These are phyloP conservation scores for Podotricha telesiphe DNA, from an alignment of 2,888 invertebrate genomes.

Conservation along the genomic window DNA sequence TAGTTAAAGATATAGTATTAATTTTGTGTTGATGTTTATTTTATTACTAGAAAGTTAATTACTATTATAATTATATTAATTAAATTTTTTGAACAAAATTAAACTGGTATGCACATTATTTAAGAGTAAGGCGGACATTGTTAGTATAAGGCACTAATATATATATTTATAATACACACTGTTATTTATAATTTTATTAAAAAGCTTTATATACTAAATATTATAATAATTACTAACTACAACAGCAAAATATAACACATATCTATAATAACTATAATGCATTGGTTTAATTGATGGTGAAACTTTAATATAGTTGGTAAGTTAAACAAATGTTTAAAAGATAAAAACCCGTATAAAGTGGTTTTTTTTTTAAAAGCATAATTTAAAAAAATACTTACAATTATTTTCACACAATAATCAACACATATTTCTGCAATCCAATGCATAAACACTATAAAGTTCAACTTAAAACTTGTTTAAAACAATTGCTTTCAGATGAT, in stretches of 20 bases:
- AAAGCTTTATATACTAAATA: not conserved
- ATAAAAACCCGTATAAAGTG: not conserved
- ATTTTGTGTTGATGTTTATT: not conserved
- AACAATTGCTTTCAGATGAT: not conserved
- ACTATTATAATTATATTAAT: too few relatives aligned
- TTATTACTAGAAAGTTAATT: too few relatives aligned
- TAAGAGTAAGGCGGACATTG: too few relatives aligned
- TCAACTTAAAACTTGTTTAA: conserved; percentile 26
- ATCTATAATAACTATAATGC: not conserved
- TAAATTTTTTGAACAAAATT: too few relatives aligned
- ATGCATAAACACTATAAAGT: conserved; percentile 36
- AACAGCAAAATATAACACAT: not conserved
- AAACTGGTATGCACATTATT: too few relatives aligned
- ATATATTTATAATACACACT: too few relatives aligned
- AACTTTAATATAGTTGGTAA: not conserved
- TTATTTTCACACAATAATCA: conserved; percentile 45
- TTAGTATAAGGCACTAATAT: too few relatives aligned
- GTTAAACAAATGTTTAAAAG: not conserved
- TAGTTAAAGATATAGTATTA: not conserved
- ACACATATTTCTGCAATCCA: conserved; percentile 42
- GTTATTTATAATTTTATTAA: too few relatives aligned
- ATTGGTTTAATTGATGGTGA: not conserved
- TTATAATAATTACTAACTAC: conserved; percentile 2
- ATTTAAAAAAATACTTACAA: conserved; percentile 60
- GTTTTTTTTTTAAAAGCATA: not conserved